Conservation (phyloP, 2,888 invertebrate genomes). For the Amphipyra tragopoginis region DNA sequence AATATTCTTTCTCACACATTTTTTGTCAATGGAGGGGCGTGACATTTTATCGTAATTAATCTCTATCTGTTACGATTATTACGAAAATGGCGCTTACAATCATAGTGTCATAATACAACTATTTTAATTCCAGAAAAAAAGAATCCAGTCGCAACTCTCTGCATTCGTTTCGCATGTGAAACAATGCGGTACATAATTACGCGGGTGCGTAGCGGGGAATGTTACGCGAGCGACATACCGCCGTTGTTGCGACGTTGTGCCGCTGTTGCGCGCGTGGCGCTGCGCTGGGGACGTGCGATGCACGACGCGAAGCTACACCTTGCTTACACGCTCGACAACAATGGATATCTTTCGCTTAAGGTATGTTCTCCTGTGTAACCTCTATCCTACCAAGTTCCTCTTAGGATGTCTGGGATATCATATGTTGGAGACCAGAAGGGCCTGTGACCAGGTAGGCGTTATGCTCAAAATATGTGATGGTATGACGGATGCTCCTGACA, state of each 20-base stretch:
- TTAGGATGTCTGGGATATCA: no score
- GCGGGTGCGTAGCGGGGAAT: constrained; percentile 14
- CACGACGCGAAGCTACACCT: constrained; percentile 72
- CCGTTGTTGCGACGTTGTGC: constrained; percentile 67
- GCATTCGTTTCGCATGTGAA: constrained; percentile 72
- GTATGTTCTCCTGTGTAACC: constrained; percentile 60
- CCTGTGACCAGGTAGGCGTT: no score
- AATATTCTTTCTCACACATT: no score
- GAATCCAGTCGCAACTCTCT: constrained; percentile 69
- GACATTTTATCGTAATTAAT: no score
- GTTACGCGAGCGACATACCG: constrained; percentile 46
- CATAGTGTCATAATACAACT: neutral
- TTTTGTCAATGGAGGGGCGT: no score
- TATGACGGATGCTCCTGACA: no score
- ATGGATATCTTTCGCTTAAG: constrained; percentile 72
- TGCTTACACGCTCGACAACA: constrained; percentile 68
- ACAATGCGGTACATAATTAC: constrained; percentile 66
- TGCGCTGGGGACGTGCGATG: constrained; percentile 75
- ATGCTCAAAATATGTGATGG: no score
- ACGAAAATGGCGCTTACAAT: neutral
- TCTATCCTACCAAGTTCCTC: no score
- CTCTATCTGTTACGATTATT: no score
- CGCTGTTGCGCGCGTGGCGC: constrained; percentile 65
- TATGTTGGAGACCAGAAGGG: no score
- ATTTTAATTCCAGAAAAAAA: constrained; percentile 64